Percentiles rank a stretch among this genome's conserved stretches.
Conservation (phyloP, 2,113 vertebrate species). For the Pantherophis guttatus region DNA sequence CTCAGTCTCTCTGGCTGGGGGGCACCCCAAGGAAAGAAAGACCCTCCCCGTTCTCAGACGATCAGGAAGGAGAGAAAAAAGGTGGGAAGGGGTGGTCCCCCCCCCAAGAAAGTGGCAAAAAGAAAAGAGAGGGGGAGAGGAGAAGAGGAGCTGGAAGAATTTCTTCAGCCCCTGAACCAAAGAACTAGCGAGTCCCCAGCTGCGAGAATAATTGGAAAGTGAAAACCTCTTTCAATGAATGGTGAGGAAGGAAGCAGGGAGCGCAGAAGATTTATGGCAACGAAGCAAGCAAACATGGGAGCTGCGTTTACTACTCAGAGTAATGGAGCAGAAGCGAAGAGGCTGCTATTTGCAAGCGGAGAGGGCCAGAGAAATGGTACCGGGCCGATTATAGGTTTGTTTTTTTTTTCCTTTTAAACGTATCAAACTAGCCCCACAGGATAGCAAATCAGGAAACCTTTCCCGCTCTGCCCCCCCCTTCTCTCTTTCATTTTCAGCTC, state of each 20-base stretch:
- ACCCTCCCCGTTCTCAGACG: background rate
- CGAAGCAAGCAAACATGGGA: background rate
- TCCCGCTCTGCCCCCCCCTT: too few relatives aligned
- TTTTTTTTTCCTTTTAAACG: background rate
- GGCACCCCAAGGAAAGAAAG: background rate
- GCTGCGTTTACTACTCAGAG: background rate
- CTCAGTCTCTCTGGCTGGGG: background rate
- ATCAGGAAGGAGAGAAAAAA: background rate
- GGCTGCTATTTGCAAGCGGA: background rate
- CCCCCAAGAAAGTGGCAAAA: background rate
- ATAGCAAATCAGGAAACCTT: background rate
- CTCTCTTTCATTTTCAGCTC: background rate
- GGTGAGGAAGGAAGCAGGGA: background rate
- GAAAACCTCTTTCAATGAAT: constrained; percentile 26
- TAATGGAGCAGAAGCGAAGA: background rate
- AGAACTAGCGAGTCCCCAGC: constrained; percentile 14
- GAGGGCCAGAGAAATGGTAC: background rate
- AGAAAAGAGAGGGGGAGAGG: background rate
- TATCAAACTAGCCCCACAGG: background rate
- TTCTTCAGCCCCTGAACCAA: background rate
- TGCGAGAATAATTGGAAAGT: constrained; percentile 40
- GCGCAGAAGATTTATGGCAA: background rate
- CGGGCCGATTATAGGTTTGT: background rate
- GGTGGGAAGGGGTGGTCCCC: background rate
- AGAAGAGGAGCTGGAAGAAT: background rate